A percentile compares a stretch with the other conserved stretches of the same genome.
These are phyloP conservation scores for Dicaeum eximium DNA, from an alignment of 2,113 vertebrate genomes.

Conservation along the genomic window DNA sequence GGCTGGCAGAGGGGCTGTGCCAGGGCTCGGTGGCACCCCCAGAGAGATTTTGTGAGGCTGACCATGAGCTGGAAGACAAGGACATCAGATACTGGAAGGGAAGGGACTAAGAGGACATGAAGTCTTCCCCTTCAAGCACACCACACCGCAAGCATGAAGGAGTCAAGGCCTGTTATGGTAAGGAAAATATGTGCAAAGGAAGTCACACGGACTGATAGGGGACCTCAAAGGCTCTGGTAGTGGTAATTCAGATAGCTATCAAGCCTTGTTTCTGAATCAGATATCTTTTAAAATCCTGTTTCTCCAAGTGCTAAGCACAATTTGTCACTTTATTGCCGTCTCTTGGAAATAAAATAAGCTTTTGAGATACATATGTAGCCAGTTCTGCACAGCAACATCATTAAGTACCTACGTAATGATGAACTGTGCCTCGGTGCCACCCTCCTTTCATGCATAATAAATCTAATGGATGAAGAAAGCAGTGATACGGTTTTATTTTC, in stretches of 20 bases:
- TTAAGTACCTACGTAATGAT: neutral
- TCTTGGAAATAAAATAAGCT: neutral
- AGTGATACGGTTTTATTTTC: slow-evolving; percentile 36
- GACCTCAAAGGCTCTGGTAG: slow-evolving; percentile 32
- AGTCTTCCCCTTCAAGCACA: neutral
- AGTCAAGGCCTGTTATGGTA: slow-evolving; percentile 15
- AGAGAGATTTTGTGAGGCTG: accelerated
- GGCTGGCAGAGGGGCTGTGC: neutral
- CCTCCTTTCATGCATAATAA: slow-evolving; percentile 30
- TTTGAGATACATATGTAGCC: neutral
- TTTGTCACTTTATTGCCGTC: neutral
- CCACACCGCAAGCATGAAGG: neutral
- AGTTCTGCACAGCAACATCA: neutral
- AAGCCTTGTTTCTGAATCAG: slow-evolving; percentile 38
- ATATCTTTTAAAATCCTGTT: neutral
- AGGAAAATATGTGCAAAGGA: slow-evolving; percentile 52
- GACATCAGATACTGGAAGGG: neutral
- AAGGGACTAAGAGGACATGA: neutral
- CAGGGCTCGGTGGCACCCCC: accelerated
- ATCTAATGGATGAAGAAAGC: slow-evolving; percentile 45
- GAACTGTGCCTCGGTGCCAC: neutral
- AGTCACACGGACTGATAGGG: slow-evolving; percentile 44
- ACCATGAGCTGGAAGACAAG: neutral
- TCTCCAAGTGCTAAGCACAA: neutral
- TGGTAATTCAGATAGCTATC: slow-evolving; percentile 57